phyloP scores from a whole-genome alignment of 53 echinoderm and acorn worm species.

The Stichopus horrens region DNA sequence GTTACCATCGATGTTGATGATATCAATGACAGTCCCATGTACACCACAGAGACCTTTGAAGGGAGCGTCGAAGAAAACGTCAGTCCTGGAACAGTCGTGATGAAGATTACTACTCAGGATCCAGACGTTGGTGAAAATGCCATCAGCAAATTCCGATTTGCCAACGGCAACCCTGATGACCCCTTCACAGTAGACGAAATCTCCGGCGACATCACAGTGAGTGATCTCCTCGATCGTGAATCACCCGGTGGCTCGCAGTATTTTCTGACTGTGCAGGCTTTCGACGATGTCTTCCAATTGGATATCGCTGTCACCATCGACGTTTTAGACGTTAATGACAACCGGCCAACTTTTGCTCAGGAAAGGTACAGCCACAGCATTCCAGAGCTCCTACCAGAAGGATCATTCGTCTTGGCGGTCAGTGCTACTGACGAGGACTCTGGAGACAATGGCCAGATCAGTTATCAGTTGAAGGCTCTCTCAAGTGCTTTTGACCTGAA shows the following conservation, averaged over 20 bases:
- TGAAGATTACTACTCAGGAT: slow-evolving; percentile 77
- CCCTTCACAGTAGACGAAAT: slow-evolving; percentile 66
- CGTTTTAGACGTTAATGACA: slow-evolving; percentile 86
- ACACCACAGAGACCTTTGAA: slow-evolving; percentile 68
- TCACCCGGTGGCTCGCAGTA: slow-evolving; percentile 39
- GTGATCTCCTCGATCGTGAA: slow-evolving; percentile 69
- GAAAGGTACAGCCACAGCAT: slow-evolving; percentile 50
- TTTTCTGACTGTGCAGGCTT: slow-evolving; percentile 55
- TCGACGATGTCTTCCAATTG: slow-evolving; percentile 55
- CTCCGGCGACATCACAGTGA: slow-evolving; percentile 73
- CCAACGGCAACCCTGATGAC: slow-evolving; percentile 49
- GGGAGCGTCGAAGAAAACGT: slow-evolving; percentile 77
- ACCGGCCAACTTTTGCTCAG: slow-evolving; percentile 66
- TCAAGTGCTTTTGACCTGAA: slow-evolving; percentile 65
- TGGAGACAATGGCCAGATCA: slow-evolving; percentile 69
- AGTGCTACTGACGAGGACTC: slow-evolving; percentile 69
- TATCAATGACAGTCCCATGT: slow-evolving; percentile 78
- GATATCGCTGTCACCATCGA: slow-evolving; percentile 72
- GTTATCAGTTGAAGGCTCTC: slow-evolving; percentile 73
- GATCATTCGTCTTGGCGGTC: slow-evolving; percentile 60
- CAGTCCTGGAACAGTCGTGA: slow-evolving; percentile 60
- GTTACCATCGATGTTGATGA: slow-evolving; percentile 76
- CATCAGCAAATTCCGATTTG: slow-evolving; percentile 60
- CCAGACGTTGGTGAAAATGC: slow-evolving; percentile 67
- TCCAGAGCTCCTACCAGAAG: slow-evolving; percentile 61